A percentile compares a stretch with the other conserved stretches of the same genome.
Conservation (phyloP, 2,113 vertebrate genomes). For the Tachysurus fulvidraco region DNA sequence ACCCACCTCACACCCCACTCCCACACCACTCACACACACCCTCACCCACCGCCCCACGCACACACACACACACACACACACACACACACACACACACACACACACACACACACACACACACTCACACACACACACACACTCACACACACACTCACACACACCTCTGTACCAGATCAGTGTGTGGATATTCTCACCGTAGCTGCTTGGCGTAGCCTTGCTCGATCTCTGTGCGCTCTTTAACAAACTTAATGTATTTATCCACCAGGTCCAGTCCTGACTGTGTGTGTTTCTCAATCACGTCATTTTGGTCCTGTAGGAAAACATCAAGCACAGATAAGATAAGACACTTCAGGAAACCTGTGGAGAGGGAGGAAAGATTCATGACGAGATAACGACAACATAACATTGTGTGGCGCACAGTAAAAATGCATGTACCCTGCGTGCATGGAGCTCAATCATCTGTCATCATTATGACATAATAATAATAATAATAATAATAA, state of each 20-base stretch:
- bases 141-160: background rate
- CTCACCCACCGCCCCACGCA: no score
- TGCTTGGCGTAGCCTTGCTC: conserved; percentile 88
- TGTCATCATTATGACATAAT: background rate
- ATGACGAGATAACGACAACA: no score
- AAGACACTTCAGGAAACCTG: background rate
- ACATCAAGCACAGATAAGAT: background rate
- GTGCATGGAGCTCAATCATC: background rate
- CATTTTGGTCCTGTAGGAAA: conserved; percentile 80
- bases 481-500: background rate
- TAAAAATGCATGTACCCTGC: background rate
- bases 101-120: background rate
- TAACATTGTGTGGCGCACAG: background rate
- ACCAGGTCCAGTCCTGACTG: conserved; percentile 87
- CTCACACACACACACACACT: background rate
- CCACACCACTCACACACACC: no score
- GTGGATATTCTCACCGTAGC: conserved; percentile 63
- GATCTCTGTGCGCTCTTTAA: conserved; percentile 86
- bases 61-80: no score
- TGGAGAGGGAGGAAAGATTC: background rate
- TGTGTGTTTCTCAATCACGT: conserved; percentile 86
- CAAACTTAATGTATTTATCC: conserved; percentile 90
- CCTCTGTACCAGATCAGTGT: background rate
- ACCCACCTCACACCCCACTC: no score
- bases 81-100: no score